Evolutionary conservation across 2,113 vertebrate species (phyloP).

Genomic region (Tachuris rubrigastra): DNA sequence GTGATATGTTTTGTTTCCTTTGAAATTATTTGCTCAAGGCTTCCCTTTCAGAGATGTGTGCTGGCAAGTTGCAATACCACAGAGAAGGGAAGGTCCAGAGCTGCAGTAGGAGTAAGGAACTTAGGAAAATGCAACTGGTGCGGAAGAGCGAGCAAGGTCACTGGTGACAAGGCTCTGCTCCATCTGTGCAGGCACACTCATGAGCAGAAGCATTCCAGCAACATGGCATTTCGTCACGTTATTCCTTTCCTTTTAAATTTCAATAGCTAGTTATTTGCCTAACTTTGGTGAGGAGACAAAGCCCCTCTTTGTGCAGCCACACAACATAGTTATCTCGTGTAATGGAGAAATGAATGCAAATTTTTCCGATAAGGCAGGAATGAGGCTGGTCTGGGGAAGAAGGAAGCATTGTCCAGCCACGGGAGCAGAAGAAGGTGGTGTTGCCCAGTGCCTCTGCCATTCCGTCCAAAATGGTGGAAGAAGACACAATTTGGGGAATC

Average conservation of each 20-base stretch:
- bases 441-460: background rate
- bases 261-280: slow-evolving; percentile 37
- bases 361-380: background rate
- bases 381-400: slow-evolving; percentile 6
- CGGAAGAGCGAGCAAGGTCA: slow-evolving; percentile 64
- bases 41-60: slow-evolving; percentile 9
- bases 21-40: background rate
- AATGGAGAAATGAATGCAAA: slow-evolving; percentile 29
- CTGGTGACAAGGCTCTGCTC: slow-evolving; percentile 57
- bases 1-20: background rate
- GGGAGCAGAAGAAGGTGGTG: background rate
- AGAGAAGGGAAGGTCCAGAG: slow-evolving; percentile 45
- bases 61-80: background rate
- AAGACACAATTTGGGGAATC: background rate
- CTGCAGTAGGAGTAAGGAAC: slow-evolving; percentile 33
- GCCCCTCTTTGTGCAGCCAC: slow-evolving; percentile 12
- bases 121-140: slow-evolving; percentile 61
- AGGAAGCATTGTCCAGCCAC: background rate
- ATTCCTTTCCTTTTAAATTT: slow-evolving; percentile 1
- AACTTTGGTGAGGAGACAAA: slow-evolving; percentile 45
- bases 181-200: slow-evolving; percentile 53
- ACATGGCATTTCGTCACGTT: slow-evolving; percentile 5
- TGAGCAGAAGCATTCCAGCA: slow-evolving; percentile 52
- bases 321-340: background rate
- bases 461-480: background rate